A percentile compares a stretch with the other conserved stretches of the same genome.
phyloP scores from a whole-genome alignment of 2,113 vertebrate species.

The Mixornis gularis region DNA sequence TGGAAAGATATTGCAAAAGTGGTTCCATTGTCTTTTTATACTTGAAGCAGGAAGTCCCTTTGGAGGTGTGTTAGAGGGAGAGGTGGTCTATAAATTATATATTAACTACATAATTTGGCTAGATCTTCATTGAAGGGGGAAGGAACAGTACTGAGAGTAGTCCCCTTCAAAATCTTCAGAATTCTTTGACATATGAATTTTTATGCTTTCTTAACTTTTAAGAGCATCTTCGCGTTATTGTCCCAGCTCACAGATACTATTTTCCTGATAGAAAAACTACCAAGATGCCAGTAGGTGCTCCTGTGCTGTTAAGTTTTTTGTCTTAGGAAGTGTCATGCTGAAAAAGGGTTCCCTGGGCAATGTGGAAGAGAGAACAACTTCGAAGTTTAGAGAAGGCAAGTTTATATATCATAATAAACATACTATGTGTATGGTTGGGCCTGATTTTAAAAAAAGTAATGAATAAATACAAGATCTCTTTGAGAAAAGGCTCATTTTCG shows the following conservation, averaged over 20 bases:
- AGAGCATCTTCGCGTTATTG: not conserved
- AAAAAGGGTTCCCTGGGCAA: not conserved
- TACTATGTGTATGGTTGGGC: not conserved
- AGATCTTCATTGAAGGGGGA: not conserved
- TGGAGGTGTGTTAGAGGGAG: not conserved
- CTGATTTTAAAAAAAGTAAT: not conserved
- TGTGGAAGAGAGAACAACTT: not conserved
- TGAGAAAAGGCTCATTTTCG: not conserved
- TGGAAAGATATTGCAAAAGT: not conserved
- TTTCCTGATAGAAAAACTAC: not conserved
- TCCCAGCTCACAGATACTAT: not conserved
- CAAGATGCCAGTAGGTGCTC: rapidly evolving
- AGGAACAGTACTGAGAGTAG: not conserved
- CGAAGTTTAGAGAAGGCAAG: not conserved
- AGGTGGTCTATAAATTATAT: not conserved
- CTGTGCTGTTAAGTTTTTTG: not conserved
- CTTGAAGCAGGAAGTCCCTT: not conserved
- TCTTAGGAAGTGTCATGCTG: not conserved
- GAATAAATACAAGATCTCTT: not conserved
- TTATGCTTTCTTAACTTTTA: not conserved
- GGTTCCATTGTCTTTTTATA: not conserved
- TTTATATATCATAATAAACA: not conserved
- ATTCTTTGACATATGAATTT: not conserved
- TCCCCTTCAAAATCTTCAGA: not conserved
- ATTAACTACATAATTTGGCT: not conserved